Conservation (phyloP, 35 echinoderm and acorn worm genomes). For the Anneissia japonica region DNA sequence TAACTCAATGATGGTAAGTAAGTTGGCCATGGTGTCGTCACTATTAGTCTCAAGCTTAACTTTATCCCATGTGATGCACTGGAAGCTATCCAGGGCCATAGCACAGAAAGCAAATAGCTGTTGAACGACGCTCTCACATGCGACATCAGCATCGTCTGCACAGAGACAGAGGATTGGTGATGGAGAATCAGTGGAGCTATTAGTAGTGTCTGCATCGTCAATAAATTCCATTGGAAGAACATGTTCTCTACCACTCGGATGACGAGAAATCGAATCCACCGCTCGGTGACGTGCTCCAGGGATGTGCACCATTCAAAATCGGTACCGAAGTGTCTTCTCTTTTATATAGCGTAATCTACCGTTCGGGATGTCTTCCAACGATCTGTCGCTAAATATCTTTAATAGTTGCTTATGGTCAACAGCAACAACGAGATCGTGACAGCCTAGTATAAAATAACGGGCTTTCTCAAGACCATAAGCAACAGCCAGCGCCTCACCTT, state of each 20-base stretch:
- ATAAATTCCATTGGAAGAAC: too few relatives aligned
- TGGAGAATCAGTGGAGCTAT: too few relatives aligned
- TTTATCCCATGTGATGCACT: constrained; percentile 22
- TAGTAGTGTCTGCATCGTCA: too few relatives aligned
- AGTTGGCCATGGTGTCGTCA: not conserved
- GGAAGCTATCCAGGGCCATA: not conserved
- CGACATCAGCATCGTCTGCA: too few relatives aligned
- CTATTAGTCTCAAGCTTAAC: constrained; percentile 11
- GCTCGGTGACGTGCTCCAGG: not conserved
- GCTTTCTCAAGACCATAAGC: constrained; percentile 17
- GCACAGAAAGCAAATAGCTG: not conserved
- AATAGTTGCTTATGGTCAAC: constrained; percentile 42
- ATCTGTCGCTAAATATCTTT: not conserved
- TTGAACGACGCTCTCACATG: too few relatives aligned
- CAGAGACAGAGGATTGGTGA: too few relatives aligned
- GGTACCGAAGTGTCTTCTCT: not conserved
- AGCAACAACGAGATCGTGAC: constrained; percentile 14
- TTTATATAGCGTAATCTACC: too few relatives aligned
- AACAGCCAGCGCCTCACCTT: constrained; percentile 37
- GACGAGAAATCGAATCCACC: not conserved
- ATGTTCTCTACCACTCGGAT: too few relatives aligned
- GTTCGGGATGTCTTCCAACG: too few relatives aligned
- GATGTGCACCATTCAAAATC: not conserved
- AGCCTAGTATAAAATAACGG: constrained; percentile 22
- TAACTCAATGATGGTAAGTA: constrained; percentile 6